These are phyloP conservation scores for Sandelia bainsii DNA, from an alignment of 2,797 vertebrate genomes.

Conservation along the genomic window DNA sequence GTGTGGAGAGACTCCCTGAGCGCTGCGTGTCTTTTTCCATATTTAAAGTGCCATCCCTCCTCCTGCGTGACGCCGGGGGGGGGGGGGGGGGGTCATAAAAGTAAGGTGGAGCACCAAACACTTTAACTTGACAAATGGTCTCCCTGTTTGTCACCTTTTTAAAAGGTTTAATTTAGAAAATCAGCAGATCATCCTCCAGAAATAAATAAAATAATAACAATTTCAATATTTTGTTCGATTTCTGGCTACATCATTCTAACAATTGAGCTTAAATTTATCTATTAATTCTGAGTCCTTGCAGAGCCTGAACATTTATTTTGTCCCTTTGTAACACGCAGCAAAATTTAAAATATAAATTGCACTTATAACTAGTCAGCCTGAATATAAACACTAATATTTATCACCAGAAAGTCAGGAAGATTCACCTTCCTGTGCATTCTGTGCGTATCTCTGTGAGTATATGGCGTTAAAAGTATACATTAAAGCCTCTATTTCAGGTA, in stretches of 20 bases:
- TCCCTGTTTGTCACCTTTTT: not conserved
- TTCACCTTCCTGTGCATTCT: not conserved
- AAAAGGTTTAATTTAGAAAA: too few species aligned
- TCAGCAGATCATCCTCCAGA: not conserved
- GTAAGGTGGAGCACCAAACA: slow-evolving; percentile 46
- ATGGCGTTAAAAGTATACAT: slow-evolving; percentile 10
- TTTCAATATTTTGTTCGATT: too few species aligned
- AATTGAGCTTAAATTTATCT: not conserved
- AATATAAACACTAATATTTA: not conserved
- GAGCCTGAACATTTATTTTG: not conserved
- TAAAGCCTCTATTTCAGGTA: slow-evolving; percentile 20
- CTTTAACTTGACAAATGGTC: slow-evolving; percentile 1
- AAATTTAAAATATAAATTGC: not conserved
- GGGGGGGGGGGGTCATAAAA: slow-evolving; percentile 59
- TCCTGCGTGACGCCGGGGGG: slow-evolving; percentile 79
- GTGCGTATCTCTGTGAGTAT: not conserved
- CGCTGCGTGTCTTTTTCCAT: slow-evolving; percentile 79
- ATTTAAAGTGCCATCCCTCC: slow-evolving; percentile 86
- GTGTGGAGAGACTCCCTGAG: slow-evolving; percentile 40
- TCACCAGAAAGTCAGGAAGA: too few species aligned
- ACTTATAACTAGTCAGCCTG: too few species aligned
- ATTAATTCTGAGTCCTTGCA: not conserved
- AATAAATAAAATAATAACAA: too few species aligned
- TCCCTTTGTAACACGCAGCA: not conserved
- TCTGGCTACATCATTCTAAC: too few species aligned